Base-by-base conservation (phyloP, 2,113 vertebrate genomes). In the Atlantisia rogersi region DNA sequence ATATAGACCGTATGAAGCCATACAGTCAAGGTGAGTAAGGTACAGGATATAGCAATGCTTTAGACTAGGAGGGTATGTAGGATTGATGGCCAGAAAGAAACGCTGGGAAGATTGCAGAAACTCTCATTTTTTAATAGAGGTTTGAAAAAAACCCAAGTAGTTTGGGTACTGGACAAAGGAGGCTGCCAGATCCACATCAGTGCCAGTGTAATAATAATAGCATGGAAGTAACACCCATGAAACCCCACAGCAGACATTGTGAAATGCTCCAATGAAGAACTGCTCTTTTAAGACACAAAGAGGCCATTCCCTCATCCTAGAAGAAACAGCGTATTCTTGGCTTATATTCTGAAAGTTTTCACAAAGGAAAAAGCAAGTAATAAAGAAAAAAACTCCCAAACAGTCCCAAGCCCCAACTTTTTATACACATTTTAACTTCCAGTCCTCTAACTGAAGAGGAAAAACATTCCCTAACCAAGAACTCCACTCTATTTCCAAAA, bases 1-100 rank as follows among this genome's bases (percentile, higher is more conserved):
- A 28, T 1, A 22, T 0, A 14, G 40, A 21, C 39, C 59, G 25
- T 2, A 2, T 0, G 9, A 80, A 46, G 5, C 1, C 32, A 17
- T 1, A 3, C 2, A 15, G 11, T 7, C 2, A 4, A 48, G 39
- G 29, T 4, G 17, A 67, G 7, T 4, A 15, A 67, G 12, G 29
- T 5, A 42, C 2, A 82, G 32, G 28, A 46, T 26, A 13, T 0
- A 56, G 55, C 2, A 21, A 17, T 19, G 28, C 25, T 60, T 64
- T 2, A 52, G 24, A 50, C 25, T 2, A 11, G 15, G 37, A 32
- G 24, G 26, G 24, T 9, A 29, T 0, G 12, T 11, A 31, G 25
- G 59, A 79, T 6, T 31, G 37, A 79, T 0, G 1, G 24, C 17
- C 16, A 63, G 40, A n/a, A 82, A 39, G 21, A 65, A 70, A 46